Percentiles rank a stretch among this genome's conserved stretches.
These are phyloP conservation scores for Menidia menidia DNA, from an alignment of 2,797 vertebrate species.

Conservation along the genomic window DNA sequence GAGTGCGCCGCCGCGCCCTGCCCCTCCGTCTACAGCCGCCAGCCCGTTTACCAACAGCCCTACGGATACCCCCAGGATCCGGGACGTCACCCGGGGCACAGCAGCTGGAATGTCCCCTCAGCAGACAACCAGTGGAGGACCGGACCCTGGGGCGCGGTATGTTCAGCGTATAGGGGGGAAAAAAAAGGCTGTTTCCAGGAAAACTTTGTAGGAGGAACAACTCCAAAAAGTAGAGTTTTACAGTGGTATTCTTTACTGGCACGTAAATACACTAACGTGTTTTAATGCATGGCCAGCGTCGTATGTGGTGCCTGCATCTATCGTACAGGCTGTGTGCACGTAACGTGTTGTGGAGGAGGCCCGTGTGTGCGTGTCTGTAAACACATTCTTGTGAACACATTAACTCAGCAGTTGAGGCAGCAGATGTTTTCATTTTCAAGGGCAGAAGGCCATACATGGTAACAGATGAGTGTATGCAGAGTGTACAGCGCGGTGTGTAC, in stretches of 20 bases:
- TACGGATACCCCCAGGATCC: conserved; percentile 82
- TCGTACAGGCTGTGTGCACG: not conserved
- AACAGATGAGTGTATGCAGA: conserved; percentile 21
- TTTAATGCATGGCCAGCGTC: not conserved
- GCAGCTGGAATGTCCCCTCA: conserved; percentile 83
- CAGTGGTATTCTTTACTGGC: not conserved
- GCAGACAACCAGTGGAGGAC: conserved; percentile 93
- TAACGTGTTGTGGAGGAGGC: conserved; percentile 11
- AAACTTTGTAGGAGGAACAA: not conserved
- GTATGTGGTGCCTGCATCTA: not conserved
- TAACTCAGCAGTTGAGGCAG: conserved; percentile 17
- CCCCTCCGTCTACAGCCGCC: conserved; percentile 76
- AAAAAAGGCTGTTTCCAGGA: not conserved
- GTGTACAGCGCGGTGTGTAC: not conserved
- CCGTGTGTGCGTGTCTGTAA: conserved; percentile 23
- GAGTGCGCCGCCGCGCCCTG: conserved; percentile 88
- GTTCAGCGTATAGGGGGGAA: conserved; percentile 55
- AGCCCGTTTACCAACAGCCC: conserved; percentile 83
- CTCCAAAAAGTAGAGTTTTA: not conserved
- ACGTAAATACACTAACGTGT: not conserved
- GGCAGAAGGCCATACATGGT: conserved; percentile 51
- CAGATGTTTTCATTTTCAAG: conserved; percentile 47
- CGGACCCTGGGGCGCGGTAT: conserved; percentile 98
- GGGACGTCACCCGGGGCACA: conserved; percentile 83
- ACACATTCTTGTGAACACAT: conserved; percentile 46